Evolutionary conservation across 2,888 invertebrate species (phyloP).

Genomic region (Coelopa pilipes): DNA sequence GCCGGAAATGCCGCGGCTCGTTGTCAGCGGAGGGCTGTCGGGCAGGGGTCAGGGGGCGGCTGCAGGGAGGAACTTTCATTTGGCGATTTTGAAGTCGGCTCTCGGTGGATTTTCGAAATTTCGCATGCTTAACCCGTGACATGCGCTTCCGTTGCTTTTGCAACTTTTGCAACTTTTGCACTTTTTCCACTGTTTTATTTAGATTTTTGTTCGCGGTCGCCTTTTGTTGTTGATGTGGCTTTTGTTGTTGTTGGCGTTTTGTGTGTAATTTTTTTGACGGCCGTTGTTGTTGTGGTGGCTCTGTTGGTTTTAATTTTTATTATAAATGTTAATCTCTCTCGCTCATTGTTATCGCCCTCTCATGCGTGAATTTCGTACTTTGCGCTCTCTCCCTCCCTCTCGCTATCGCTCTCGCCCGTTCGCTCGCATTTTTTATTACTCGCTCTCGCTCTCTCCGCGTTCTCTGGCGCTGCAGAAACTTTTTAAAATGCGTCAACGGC

Average conservation of each 20-base stretch:
- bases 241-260: background rate
- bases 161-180: background rate
- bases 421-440: background rate
- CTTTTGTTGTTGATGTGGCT: background rate
- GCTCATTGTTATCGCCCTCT: constrained; percentile 30
- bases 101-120: background rate
- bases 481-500: constrained; percentile 26
- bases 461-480: background rate
- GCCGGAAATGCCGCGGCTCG: too few relatives aligned
- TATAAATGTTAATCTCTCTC: constrained; percentile 18
- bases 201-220: background rate
- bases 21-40: too few relatives aligned
- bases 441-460: background rate
- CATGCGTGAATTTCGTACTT: constrained; percentile 30
- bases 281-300: too few relatives aligned
- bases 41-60: too few relatives aligned
- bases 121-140: constrained; percentile 26
- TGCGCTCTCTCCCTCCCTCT: background rate
- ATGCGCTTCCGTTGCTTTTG: constrained; percentile 20
- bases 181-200: background rate
- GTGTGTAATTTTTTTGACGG: background rate
- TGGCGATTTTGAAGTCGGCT: too few relatives aligned
- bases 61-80: too few relatives aligned
- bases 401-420: background rate
- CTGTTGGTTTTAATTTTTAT: background rate